Conservation (phyloP, 2,797 vertebrate species). For the Myripristis murdjan region DNA sequence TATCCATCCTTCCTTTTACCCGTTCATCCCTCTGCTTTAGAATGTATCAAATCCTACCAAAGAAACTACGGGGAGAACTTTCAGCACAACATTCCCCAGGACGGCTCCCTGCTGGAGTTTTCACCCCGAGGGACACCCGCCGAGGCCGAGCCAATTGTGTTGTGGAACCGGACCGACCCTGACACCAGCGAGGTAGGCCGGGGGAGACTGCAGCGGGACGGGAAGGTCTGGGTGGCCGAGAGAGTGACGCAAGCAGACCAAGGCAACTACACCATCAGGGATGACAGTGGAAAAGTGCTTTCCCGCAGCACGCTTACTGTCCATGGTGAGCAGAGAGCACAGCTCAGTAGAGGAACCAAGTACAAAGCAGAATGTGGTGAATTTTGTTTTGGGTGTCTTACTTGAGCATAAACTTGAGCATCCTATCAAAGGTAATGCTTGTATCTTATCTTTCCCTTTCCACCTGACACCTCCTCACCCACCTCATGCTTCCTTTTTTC, state of each 20-base stretch:
- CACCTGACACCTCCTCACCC: slow-evolving; percentile 11
- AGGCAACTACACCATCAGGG: slow-evolving; percentile 81
- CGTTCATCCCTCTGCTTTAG: slow-evolving; percentile 41
- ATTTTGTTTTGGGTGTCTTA: slow-evolving; percentile 3
- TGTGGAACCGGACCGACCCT: slow-evolving; percentile 79
- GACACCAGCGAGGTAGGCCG: slow-evolving; percentile 38
- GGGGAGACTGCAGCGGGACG: slow-evolving; percentile 61
- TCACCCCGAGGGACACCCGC: slow-evolving; percentile 57
- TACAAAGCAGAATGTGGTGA: neutral
- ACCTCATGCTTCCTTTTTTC: slow-evolving; percentile 11
- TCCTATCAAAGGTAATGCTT: slow-evolving; percentile 26
- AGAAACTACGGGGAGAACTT: slow-evolving; percentile 78
- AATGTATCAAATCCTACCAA: slow-evolving; percentile 73
- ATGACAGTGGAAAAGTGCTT: slow-evolving; percentile 65
- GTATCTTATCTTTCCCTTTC: slow-evolving; percentile 43
- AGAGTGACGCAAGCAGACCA: slow-evolving; percentile 80
- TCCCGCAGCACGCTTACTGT: slow-evolving; percentile 77
- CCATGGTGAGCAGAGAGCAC: slow-evolving; percentile 72
- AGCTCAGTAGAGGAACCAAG: neutral
- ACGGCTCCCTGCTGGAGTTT: slow-evolving; percentile 77
- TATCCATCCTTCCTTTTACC: neutral
- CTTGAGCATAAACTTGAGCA: slow-evolving; percentile 1
- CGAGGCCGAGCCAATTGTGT: slow-evolving; percentile 66
- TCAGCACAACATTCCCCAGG: slow-evolving; percentile 68
- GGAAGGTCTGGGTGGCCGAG: slow-evolving; percentile 77